These are phyloP conservation scores for Diaprepes abbreviatus DNA, from an alignment of 2,888 invertebrate genomes.

Conservation along the genomic window DNA sequence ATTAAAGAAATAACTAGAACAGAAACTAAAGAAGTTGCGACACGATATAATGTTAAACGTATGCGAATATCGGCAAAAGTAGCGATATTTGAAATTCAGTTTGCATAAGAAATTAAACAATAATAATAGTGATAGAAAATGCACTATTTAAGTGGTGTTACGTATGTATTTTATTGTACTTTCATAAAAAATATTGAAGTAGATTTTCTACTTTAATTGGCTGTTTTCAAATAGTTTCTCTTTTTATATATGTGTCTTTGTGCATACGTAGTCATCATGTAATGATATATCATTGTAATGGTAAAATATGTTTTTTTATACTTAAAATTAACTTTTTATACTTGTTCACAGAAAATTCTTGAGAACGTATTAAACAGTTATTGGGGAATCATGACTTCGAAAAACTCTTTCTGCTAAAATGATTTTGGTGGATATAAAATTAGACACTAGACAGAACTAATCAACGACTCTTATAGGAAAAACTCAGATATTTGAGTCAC, in stretches of 20 bases:
- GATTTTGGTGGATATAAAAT: too few species aligned
- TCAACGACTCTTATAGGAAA: too few species aligned
- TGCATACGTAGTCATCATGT: background rate
- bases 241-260: slow-evolving; percentile 13
- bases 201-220: slow-evolving; percentile 21
- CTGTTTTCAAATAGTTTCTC: slow-evolving; percentile 27
- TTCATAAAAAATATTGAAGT: slow-evolving; percentile 23
- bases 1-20: slow-evolving; percentile 45
- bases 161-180: slow-evolving; percentile 26
- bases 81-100: slow-evolving; percentile 20
- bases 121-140: slow-evolving; percentile 17
- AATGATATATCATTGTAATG: background rate
- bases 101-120: slow-evolving; percentile 36
- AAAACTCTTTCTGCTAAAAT: too few species aligned
- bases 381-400: too few species aligned
- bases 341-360: too few species aligned
- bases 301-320: background rate
- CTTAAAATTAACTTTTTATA: too few species aligned
- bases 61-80: slow-evolving; percentile 17
- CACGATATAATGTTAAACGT: slow-evolving; percentile 16
- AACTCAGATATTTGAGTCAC: too few species aligned
- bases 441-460: too few species aligned
- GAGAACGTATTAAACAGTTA: too few species aligned
- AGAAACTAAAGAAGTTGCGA: slow-evolving; percentile 38
- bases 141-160: slow-evolving; percentile 9